Percentiles rank a stretch among this genome's conserved stretches.
Conservation (phyloP, 2,888 invertebrate genomes). For the Sinhomidia bicolor region DNA sequence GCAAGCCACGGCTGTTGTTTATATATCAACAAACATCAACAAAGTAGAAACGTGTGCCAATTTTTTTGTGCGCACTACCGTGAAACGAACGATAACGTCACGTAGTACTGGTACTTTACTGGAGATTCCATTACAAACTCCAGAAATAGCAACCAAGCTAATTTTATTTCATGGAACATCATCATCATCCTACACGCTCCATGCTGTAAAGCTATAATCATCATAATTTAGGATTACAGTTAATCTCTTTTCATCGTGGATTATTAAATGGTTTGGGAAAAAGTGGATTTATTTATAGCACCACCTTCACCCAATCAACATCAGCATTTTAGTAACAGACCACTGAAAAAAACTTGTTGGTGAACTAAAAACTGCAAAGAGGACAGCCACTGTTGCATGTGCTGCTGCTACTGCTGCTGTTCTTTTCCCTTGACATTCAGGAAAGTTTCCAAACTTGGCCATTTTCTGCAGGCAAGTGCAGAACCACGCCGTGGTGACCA, state of each 20-base stretch:
- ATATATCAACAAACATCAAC: neutral
- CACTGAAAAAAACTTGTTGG: slow-evolving; percentile 12
- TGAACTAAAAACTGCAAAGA: neutral
- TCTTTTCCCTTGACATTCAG: neutral
- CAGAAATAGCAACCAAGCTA: neutral
- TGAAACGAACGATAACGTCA: neutral
- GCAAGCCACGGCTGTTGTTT: no score
- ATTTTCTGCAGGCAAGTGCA: neutral
- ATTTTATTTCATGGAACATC: neutral
- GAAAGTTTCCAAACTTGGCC: neutral
- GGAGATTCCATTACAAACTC: neutral
- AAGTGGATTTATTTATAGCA: neutral
- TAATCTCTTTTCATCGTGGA: neutral
- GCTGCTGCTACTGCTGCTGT: no score
- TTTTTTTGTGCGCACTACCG: no score
- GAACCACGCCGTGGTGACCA: neutral
- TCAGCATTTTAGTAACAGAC: neutral
- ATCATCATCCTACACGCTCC: neutral
- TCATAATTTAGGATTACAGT: neutral
- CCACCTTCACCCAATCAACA: neutral
- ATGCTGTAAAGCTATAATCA: no score
- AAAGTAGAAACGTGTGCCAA: neutral
- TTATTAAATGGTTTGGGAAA: neutral
- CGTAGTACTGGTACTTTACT: no score
- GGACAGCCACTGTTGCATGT: no score